Conservation (phyloP, 2,113 vertebrate species). For the Nothobranchius furzeri region DNA sequence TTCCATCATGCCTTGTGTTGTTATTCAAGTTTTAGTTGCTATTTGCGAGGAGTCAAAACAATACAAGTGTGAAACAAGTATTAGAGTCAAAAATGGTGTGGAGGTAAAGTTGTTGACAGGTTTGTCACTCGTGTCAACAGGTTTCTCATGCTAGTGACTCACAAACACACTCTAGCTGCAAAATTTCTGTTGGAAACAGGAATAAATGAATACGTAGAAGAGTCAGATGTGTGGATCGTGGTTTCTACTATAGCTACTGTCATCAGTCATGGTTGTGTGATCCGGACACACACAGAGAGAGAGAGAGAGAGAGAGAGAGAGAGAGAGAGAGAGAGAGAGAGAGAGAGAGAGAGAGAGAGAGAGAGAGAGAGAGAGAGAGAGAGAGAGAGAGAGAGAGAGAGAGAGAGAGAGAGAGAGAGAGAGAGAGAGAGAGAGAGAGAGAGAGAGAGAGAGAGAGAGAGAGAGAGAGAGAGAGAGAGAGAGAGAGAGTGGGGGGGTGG, state of each 20-base stretch:
- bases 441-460: too few species aligned
- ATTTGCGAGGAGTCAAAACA: background rate
- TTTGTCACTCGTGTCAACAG: constrained; percentile 56
- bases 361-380: too few species aligned
- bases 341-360: too few species aligned
- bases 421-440: too few species aligned
- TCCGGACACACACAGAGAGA: constrained; percentile 15
- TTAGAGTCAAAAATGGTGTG: too few species aligned
- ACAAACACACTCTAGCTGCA: background rate
- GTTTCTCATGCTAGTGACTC: constrained; percentile 29
- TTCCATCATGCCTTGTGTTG: constrained; percentile 39
- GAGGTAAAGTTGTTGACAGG: background rate
- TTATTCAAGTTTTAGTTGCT: constrained; percentile 15
- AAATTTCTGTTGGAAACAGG: constrained; percentile 13
- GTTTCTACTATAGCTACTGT: constrained; percentile 60
- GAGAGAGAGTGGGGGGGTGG: too few species aligned
- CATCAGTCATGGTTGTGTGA: constrained; percentile 36
- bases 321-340: background rate
- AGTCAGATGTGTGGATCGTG: constrained; percentile 63
- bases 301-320: too few species aligned
- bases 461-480: too few species aligned
- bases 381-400: too few species aligned
- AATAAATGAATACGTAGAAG: constrained; percentile 26
- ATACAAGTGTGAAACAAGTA: constrained; percentile 15
- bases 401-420: too few species aligned